A percentile compares a stretch with the other conserved stretches of the same genome.
phyloP scores from a whole-genome alignment of 2,797 vertebrate species.

The Lepus townsendii region DNA sequence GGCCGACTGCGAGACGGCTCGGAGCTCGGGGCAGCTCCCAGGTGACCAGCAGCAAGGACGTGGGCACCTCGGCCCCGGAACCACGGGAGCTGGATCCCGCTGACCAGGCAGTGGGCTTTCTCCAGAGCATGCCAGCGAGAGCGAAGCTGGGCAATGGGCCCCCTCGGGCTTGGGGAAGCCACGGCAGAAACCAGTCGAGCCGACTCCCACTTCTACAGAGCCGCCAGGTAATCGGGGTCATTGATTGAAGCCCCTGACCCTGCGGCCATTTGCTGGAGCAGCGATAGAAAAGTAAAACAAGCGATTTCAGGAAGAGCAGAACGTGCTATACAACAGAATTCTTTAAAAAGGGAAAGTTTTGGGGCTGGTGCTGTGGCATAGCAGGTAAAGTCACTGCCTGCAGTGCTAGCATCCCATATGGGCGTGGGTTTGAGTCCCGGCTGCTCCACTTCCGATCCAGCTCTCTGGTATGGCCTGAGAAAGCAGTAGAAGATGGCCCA shows the following conservation, averaged over 20 bases:
- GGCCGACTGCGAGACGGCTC: too few relatives aligned
- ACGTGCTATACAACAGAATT: not conserved
- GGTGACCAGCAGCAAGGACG: not conserved
- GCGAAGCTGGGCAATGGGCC: not conserved
- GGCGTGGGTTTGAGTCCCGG: too few relatives aligned
- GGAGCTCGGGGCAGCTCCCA: not conserved
- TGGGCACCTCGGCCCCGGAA: not conserved
- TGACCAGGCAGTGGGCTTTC: too few relatives aligned
- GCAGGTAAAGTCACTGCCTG: too few relatives aligned
- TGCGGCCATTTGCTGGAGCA: not conserved
- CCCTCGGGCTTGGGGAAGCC: not conserved
- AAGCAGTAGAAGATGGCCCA: too few relatives aligned
- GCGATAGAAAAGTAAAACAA: not conserved
- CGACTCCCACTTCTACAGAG: not conserved
- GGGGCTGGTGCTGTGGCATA: too few relatives aligned
- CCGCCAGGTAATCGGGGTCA: not conserved
- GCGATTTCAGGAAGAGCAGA: not conserved
- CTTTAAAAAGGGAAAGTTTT: not conserved
- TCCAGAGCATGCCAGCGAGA: not conserved
- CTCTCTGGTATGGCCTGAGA: too few relatives aligned
- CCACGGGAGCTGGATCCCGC: not conserved
- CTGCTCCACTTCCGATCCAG: too few relatives aligned
- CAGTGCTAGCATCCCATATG: too few relatives aligned
- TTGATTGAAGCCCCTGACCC: not conserved
- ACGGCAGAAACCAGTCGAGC: not conserved